Percentiles rank a stretch among this genome's conserved stretches.
These are phyloP conservation scores for Nannobrachium achirus DNA, from an alignment of 2,113 vertebrate genomes.

Conservation along the genomic window DNA sequence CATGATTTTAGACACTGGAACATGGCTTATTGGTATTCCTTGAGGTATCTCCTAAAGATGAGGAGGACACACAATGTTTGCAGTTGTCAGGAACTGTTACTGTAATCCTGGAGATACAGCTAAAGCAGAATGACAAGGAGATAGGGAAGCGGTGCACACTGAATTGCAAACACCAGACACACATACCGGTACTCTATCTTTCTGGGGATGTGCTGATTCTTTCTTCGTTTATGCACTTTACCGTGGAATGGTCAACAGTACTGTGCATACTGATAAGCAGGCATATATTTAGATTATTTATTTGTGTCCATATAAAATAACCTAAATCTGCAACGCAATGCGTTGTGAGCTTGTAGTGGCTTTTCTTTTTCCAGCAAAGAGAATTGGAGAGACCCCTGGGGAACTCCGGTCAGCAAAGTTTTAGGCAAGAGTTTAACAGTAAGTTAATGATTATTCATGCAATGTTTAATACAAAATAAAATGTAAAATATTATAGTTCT, in stretches of 20 bases:
- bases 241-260: not conserved
- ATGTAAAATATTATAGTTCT: no score
- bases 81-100: conserved; percentile 60
- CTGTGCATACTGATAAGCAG: conserved; percentile 21
- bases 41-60: conserved; percentile 51
- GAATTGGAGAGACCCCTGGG: no score
- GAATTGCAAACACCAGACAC: conserved; percentile 56
- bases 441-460: no score
- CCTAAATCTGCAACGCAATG: no score
- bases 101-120: conserved; percentile 60
- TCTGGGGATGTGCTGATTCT: no score
- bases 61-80: conserved; percentile 65
- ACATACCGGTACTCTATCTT: not conserved
- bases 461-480: no score
- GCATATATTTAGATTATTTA: conserved; percentile 36
- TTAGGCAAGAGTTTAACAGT: no score
- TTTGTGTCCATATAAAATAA: conserved; percentile 32
- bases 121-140: conserved; percentile 60
- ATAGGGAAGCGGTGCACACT: conserved; percentile 47
- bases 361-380: no score
- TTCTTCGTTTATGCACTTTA: no score
- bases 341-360: no score
- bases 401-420: no score
- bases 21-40: conserved; percentile 53
- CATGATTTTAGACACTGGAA: conserved; percentile 7